phyloP scores from a whole-genome alignment of 2,113 vertebrate genomes.

The Rattus norvegicus region GRCr8 NC_086035.1:15379501-15380000 shows the following conservation, averaged over 20 bases:
- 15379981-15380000: neutral
- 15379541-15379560: conserved; percentile 15
- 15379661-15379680: conserved; percentile 36
- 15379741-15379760: conserved; percentile 65
- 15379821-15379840: conserved; percentile 34
- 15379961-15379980: neutral
- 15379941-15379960: conserved; percentile 7
- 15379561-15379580: conserved; percentile 25
- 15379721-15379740: conserved; percentile 51
- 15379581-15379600: neutral
- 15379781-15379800: conserved; percentile 15
- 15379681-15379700: neutral
- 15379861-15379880: conserved; percentile 34
- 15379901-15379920: conserved; percentile 1
- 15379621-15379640: neutral
- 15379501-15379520: conserved; percentile 45
- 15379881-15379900: conserved; percentile 14
- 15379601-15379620: conserved; percentile 22
- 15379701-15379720: conserved; percentile 45
- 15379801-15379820: conserved; percentile 19
- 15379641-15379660: neutral
- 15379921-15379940: neutral
- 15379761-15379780: conserved; percentile 16
- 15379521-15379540: conserved; percentile 20
- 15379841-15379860: conserved; percentile 41